These are phyloP conservation scores for Xenopus petersii DNA, from an alignment of 2,797 vertebrate species.

Conservation along the genomic window DNA sequence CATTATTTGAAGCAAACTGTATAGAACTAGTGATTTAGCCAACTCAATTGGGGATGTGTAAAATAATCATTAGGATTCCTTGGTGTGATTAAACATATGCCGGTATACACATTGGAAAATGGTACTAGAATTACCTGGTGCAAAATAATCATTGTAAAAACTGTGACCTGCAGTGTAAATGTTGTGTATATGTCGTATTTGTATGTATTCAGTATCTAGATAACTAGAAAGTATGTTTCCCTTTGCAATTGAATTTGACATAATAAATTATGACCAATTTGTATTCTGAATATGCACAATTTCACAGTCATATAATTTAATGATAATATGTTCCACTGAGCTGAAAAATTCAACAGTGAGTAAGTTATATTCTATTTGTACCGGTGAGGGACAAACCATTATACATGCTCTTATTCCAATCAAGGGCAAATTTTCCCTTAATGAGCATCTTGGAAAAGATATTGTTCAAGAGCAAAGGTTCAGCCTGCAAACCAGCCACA, in stretches of 20 bases:
- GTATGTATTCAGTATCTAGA: too few species aligned
- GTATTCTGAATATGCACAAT: slow-evolving; percentile 27
- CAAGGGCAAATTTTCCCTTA: slow-evolving; percentile 69
- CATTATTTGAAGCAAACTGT: too few species aligned
- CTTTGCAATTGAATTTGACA: background rate
- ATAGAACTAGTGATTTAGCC: slow-evolving; percentile 21
- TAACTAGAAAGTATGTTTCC: background rate
- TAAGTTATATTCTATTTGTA: slow-evolving; percentile 29
- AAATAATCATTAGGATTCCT: slow-evolving; percentile 44
- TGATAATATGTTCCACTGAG: slow-evolving; percentile 30
- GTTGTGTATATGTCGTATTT: too few species aligned
- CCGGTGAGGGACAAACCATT: slow-evolving; percentile 29
- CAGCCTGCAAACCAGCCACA: slow-evolving; percentile 69
- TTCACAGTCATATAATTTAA: slow-evolving; percentile 22
- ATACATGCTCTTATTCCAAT: slow-evolving; percentile 53
- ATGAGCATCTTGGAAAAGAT: slow-evolving; percentile 59
- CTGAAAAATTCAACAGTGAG: slow-evolving; percentile 15
- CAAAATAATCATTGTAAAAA: background rate
- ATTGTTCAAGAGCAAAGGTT: slow-evolving; percentile 66
- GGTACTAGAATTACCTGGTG: background rate
- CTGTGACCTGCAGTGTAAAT: too few species aligned
- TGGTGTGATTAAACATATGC: slow-evolving; percentile 44
- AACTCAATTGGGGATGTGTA: slow-evolving; percentile 43
- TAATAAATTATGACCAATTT: slow-evolving; percentile 9
- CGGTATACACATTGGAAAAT: slow-evolving; percentile 29